These are phyloP conservation scores for Odontomachus brunneus DNA, from an alignment of 1,140 invertebrate genomes.

Conservation along the genomic window DNA sequence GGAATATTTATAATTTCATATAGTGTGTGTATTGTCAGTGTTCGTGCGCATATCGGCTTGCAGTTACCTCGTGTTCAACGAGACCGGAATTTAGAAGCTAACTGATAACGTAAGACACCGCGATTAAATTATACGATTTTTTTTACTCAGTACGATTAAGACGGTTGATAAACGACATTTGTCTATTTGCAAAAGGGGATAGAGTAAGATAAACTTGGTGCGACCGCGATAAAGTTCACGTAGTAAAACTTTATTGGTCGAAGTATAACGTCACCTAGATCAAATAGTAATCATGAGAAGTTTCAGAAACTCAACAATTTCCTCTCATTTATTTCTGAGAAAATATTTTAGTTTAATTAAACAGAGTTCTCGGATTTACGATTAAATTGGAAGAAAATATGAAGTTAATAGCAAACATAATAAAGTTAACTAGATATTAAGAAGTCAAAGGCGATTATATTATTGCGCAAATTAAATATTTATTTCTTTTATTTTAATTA, in stretches of 20 bases:
- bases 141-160: not conserved
- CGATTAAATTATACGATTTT: not conserved
- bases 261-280: not conserved
- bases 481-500: no score
- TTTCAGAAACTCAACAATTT: not conserved
- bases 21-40: not conserved
- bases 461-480: no score
- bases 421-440: no score
- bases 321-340: not conserved
- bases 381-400: no score
- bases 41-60: not conserved
- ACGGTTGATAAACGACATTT: not conserved
- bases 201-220: not conserved
- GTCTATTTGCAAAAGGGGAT: not conserved
- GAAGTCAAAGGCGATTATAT: no score
- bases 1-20: conserved; percentile 11
- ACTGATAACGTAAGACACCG: not conserved
- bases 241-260: not conserved
- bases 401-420: no score
- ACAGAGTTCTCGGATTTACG: no score
- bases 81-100: not conserved
- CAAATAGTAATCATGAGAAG: not conserved
- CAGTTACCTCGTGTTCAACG: not conserved
- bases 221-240: not conserved
- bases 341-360: no score